phyloP scores from a whole-genome alignment of 2,113 vertebrate species.

The Alethe castanea region DNA sequence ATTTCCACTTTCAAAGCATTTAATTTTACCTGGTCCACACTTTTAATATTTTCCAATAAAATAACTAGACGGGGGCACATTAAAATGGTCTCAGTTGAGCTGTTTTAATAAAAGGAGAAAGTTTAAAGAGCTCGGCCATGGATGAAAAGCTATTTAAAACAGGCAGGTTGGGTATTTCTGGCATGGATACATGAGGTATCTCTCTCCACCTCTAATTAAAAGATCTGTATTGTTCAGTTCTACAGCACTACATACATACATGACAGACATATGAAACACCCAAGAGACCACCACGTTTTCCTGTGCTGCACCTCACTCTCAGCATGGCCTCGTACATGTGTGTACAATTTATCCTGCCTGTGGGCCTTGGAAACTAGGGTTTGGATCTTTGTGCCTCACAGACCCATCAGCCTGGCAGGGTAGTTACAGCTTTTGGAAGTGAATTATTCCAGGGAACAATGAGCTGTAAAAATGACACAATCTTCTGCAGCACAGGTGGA shows the following conservation, averaged over 20 bases:
- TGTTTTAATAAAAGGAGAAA: conserved; percentile 69
- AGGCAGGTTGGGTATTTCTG: conserved; percentile 52
- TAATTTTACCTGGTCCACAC: conserved; percentile 55
- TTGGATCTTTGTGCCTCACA: background rate
- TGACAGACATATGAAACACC: background rate
- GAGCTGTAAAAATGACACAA: background rate
- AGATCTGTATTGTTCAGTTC: conserved; percentile 47
- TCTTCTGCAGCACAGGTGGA: background rate
- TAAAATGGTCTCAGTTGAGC: conserved; percentile 67
- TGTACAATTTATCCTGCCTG: background rate
- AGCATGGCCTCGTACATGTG: accelerated
- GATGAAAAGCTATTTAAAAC: conserved; percentile 67
- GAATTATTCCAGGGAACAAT: background rate
- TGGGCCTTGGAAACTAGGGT: background rate
- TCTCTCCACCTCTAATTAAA: conserved; percentile 63
- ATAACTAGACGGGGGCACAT: conserved; percentile 60
- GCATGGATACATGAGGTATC: conserved; percentile 36
- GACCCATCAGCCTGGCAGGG: background rate
- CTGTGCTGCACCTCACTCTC: background rate
- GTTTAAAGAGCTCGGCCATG: conserved; percentile 66
- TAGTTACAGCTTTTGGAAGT: background rate
- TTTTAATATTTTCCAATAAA: conserved; percentile 66
- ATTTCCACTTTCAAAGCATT: conserved; percentile 60
- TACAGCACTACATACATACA: background rate
- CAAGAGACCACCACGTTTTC: background rate